phyloP scores from a whole-genome alignment of 2,797 vertebrate genomes.

The Smutsia gigantea region DNA sequence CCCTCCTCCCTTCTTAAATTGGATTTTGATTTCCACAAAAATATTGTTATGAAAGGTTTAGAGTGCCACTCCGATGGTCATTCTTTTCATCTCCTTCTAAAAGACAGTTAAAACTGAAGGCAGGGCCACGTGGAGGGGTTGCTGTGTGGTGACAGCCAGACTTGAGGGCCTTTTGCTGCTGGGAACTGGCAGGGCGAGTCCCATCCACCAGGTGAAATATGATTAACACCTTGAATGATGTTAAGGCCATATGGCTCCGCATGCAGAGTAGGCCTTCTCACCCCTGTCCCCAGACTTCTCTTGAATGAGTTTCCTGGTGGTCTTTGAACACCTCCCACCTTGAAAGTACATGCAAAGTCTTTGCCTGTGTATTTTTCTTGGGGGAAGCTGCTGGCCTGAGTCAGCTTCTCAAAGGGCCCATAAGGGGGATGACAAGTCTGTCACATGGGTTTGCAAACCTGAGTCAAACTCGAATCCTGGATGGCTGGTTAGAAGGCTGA shows the following conservation, averaged over 20 bases:
- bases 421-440: background rate
- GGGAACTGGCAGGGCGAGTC: background rate
- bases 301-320: background rate
- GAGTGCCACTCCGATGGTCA: no score
- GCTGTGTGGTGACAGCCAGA: background rate
- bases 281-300: background rate
- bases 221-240: background rate
- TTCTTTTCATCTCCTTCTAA: background rate
- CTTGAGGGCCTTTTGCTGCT: background rate
- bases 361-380: background rate
- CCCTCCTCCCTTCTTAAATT: background rate
- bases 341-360: background rate
- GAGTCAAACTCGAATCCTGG: background rate
- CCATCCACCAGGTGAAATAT: background rate
- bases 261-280: no score
- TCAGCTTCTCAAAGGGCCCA: background rate
- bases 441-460: background rate
- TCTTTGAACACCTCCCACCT: background rate
- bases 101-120: background rate
- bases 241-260: background rate
- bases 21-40: background rate
- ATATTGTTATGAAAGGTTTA: background rate
- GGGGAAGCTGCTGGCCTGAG: background rate
- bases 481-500: background rate
- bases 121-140: fast-evolving